Conservation (phyloP, 2,113 vertebrate genomes). For the Brienomyrus brachyistius region DNA sequence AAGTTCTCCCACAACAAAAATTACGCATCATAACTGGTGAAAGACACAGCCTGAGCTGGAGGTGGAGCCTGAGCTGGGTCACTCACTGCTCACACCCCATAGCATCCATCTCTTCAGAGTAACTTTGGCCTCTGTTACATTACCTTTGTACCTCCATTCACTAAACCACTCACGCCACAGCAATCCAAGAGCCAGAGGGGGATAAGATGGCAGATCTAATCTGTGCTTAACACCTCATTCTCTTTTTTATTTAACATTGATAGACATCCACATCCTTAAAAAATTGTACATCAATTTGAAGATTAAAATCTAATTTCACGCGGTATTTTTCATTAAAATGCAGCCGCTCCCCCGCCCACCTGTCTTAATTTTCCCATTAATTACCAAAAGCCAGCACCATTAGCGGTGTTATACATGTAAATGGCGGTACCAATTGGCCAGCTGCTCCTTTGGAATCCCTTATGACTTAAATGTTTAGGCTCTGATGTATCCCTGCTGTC, state of each 20-base stretch:
- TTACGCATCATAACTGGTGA: not conserved
- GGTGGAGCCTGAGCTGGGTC: not conserved
- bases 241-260: conserved; percentile 13
- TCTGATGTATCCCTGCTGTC: conserved; percentile 14
- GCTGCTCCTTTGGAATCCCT: conserved; percentile 23
- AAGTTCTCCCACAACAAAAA: not conserved
- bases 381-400: conserved; percentile 29
- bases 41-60: not conserved
- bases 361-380: conserved; percentile 33
- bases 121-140: not conserved
- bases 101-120: not conserved
- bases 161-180: not conserved
- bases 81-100: not conserved
- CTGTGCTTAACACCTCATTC: not conserved
- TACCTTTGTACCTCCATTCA: not conserved
- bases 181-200: not conserved
- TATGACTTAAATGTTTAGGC: not conserved
- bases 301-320: conserved; percentile 43
- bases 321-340: conserved; percentile 29
- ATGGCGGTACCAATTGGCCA: conserved; percentile 26
- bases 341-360: conserved; percentile 17
- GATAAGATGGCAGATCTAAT: not conserved
- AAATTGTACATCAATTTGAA: conserved; percentile 28
- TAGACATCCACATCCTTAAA: conserved; percentile 28
- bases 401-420: conserved; percentile 31